Evolutionary conservation across 2,797 vertebrate genomes (phyloP).

Genomic region (Chloroceryle inda): DNA sequence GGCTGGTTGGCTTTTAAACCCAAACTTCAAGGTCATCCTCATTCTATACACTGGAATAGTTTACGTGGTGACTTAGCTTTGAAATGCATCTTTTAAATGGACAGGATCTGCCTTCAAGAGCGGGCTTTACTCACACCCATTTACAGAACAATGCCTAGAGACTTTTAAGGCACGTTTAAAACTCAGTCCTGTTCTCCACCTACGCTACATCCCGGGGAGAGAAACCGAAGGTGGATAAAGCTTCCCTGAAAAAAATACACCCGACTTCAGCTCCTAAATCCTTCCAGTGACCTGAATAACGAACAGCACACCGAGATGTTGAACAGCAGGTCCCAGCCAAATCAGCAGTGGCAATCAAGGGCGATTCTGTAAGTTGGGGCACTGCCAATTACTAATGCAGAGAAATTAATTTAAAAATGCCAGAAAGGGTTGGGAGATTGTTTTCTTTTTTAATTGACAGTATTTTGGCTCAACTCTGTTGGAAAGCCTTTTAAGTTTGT

Average conservation of each 20-base stretch:
- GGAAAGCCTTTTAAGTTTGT: neutral
- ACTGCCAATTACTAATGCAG: neutral
- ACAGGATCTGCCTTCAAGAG: neutral
- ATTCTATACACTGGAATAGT: neutral
- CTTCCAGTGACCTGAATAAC: neutral
- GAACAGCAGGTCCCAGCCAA: neutral
- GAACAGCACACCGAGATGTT: neutral
- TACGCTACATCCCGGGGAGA: neutral
- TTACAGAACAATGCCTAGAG: neutral
- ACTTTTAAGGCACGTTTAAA: neutral
- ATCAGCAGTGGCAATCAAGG: neutral
- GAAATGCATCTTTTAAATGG: neutral
- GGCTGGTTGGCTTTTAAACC: neutral
- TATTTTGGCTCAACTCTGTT: neutral
- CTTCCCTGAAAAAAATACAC: neutral
- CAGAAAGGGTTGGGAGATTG: neutral
- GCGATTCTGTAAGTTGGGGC: neutral
- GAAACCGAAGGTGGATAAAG: neutral
- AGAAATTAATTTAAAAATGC: neutral
- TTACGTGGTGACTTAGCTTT: neutral
- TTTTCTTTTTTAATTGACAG: neutral
- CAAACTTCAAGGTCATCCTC: neutral
- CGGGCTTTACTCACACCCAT: neutral
- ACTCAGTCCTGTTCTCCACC: neutral
- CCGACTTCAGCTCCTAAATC: neutral